phyloP scores from a whole-genome alignment of 2,888 invertebrate genomes.

The Phaonia tiefii region DNA sequence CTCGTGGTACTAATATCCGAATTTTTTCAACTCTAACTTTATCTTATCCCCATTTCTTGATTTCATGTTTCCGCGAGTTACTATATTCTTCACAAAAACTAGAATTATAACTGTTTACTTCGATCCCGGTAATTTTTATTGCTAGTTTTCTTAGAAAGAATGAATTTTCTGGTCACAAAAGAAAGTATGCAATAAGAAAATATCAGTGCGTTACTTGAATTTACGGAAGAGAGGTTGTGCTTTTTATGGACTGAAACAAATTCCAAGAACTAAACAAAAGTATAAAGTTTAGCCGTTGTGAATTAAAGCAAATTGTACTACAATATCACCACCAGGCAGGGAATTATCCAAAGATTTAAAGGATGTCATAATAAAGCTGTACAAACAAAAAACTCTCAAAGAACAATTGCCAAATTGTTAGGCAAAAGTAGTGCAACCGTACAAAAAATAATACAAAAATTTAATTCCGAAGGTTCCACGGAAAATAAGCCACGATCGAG shows the following conservation, averaged over 20 bases:
- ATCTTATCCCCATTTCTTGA: neutral
- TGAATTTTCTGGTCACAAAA: too few relatives aligned
- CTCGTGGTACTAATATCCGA: too few relatives aligned
- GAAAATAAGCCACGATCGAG: constrained; percentile 14
- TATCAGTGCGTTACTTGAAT: neutral
- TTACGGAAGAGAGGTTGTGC: too few relatives aligned
- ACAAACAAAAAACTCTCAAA: constrained; percentile 31
- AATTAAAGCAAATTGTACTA: constrained; percentile 3
- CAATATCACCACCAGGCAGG: constrained; percentile 15
- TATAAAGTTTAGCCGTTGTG: neutral
- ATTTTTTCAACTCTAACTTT: too few relatives aligned
- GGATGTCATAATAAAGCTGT: constrained; percentile 21
- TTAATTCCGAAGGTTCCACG: constrained; percentile 15
- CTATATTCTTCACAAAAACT: neutral
- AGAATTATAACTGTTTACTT: neutral
- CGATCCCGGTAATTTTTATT: neutral
- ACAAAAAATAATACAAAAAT: constrained; percentile 19
- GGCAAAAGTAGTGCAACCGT: constrained; percentile 28
- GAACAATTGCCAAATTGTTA: neutral
- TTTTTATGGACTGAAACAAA: neutral
- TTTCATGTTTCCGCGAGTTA: neutral
- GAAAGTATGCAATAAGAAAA: neutral
- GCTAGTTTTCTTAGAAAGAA: neutral
- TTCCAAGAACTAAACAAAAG: neutral
- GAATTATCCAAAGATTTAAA: constrained; percentile 25